phyloP scores from a whole-genome alignment of 2,113 vertebrate genomes.

The Mustelus asterias region DNA sequence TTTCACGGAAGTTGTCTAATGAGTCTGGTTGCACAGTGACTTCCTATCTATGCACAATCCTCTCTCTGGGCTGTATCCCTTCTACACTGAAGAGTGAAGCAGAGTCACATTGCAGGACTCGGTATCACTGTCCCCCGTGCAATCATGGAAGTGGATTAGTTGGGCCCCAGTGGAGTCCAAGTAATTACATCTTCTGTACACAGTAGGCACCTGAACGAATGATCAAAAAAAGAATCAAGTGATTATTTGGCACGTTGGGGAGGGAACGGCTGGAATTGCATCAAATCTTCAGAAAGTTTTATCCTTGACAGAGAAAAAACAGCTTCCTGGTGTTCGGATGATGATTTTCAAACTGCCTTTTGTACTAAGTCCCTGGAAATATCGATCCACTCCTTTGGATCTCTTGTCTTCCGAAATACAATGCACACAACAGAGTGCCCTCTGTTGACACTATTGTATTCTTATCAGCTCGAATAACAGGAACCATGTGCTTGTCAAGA shows the following conservation, averaged over 20 bases:
- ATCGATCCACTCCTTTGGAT: background rate
- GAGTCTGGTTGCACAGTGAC: too few relatives aligned
- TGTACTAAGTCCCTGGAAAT: background rate
- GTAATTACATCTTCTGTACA: background rate
- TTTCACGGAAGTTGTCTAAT: background rate
- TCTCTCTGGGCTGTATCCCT: background rate
- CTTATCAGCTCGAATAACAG: background rate
- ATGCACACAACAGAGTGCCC: background rate
- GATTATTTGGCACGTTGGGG: background rate
- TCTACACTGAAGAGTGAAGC: background rate
- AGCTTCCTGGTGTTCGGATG: background rate
- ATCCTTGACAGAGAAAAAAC: background rate
- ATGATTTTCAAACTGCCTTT: background rate
- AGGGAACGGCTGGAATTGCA: background rate
- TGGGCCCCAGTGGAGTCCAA: background rate
- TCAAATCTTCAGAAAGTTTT: background rate
- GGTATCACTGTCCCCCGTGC: background rate
- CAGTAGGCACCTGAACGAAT: background rate
- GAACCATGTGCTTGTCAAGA: background rate
- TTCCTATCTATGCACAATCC: background rate
- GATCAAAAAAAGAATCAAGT: background rate
- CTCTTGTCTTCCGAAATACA: background rate
- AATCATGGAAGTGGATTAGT: background rate
- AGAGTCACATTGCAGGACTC: background rate
- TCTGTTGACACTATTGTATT: background rate